A percentile compares a stretch with the other conserved stretches of the same genome.
Conservation (phyloP, 2,797 vertebrate species). For the Chiroxiphia lanceolata region DNA sequence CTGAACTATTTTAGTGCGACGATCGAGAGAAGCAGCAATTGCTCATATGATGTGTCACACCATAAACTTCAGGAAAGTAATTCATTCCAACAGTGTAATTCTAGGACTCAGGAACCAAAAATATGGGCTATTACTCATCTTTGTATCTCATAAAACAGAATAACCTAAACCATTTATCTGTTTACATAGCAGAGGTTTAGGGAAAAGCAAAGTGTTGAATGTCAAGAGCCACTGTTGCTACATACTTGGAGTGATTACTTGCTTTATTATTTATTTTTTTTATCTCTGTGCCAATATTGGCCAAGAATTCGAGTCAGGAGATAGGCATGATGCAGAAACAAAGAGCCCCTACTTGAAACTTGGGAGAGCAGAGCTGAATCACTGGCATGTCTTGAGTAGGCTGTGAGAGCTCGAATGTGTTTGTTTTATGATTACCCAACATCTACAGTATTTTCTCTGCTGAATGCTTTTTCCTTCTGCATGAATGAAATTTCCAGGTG, state of each 20-base stretch:
- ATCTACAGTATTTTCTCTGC: neutral
- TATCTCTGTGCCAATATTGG: neutral
- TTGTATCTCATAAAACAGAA: slow-evolving; percentile 7
- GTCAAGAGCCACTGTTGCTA: slow-evolving; percentile 9
- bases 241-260: slow-evolving; percentile 4
- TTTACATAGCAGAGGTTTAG: slow-evolving; percentile 28
- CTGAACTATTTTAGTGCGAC: neutral
- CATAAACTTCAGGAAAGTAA: slow-evolving; percentile 38
- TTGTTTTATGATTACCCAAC: slow-evolving; percentile 26
- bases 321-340: neutral
- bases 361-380: neutral
- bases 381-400: neutral
- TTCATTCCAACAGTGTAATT: slow-evolving; percentile 28
- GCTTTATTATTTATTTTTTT: neutral
- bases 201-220: neutral
- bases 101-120: slow-evolving; percentile 27
- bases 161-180: slow-evolving; percentile 18
- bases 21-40: neutral
- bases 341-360: neutral
- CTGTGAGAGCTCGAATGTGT: neutral
- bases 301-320: neutral
- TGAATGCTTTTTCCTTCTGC: neutral
- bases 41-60: slow-evolving; percentile 57
- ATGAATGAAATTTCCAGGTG: slow-evolving; percentile 25
- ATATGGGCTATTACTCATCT: slow-evolving; percentile 54